phyloP scores from a whole-genome alignment of 2,797 vertebrate species.

The Spondyliosoma cantharus region DNA sequence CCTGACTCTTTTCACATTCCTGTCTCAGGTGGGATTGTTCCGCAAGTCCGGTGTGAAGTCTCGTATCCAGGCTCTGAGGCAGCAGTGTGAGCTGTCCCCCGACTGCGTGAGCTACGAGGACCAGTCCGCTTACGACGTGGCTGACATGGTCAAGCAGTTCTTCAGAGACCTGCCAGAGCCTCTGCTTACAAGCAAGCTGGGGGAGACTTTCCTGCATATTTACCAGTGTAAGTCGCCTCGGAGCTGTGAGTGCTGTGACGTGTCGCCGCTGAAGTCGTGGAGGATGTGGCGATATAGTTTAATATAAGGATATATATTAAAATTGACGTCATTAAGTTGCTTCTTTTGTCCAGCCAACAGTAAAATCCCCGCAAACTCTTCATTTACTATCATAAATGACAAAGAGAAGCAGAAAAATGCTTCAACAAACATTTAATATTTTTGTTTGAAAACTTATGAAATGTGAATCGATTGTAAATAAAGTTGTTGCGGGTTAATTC shows the following conservation, averaged over 20 bases:
- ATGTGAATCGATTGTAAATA: too few species aligned
- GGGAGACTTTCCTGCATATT: constrained; percentile 98
- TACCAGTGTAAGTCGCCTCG: constrained; percentile 92
- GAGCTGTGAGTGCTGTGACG: not conserved
- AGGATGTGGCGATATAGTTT: not conserved
- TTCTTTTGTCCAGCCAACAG: too few species aligned
- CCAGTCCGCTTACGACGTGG: constrained; percentile 96
- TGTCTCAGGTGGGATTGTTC: constrained; percentile 93
- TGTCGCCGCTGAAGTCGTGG: not conserved
- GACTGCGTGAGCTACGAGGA: constrained; percentile 93
- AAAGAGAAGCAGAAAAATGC: too few species aligned
- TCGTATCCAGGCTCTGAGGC: constrained; percentile 93
- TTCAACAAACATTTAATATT: too few species aligned
- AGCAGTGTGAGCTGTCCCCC: constrained; percentile 93
- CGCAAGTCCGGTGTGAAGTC: constrained; percentile 98
- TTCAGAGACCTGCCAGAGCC: constrained; percentile 97
- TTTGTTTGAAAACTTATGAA: too few species aligned
- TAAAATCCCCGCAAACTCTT: too few species aligned
- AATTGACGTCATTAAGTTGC: too few species aligned
- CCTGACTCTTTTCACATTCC: not conserved
- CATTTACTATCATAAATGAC: too few species aligned
- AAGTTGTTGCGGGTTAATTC: too few species aligned
- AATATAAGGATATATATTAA: too few species aligned
- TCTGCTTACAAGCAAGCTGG: constrained; percentile 95
- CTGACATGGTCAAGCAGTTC: constrained; percentile 99